phyloP scores from a whole-genome alignment of 2,797 vertebrate species.

The Miichthys miiuy region DNA sequence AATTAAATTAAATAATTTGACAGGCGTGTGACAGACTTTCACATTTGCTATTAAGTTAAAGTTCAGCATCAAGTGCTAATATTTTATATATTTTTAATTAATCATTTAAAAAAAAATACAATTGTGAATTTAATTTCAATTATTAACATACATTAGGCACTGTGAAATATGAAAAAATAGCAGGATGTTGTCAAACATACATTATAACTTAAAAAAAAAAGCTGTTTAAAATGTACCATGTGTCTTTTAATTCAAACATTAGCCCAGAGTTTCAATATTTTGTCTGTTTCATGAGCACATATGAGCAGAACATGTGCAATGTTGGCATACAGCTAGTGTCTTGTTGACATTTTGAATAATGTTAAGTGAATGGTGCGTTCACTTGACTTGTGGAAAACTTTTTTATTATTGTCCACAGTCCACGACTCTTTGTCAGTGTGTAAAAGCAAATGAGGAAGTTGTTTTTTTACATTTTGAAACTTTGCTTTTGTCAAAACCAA shows the following conservation, averaged over 20 bases:
- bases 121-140: too few relatives aligned
- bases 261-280: not conserved
- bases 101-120: too few relatives aligned
- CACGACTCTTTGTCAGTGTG: not conserved
- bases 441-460: not conserved
- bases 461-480: not conserved
- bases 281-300: not conserved
- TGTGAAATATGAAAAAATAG: not conserved
- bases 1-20: not conserved
- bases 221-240: not conserved
- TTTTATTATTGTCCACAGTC: too few relatives aligned
- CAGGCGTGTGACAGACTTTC: slow-evolving; percentile 1
- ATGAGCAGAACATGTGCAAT: not conserved
- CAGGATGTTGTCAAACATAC: not conserved
- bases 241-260: not conserved
- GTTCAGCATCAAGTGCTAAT: not conserved
- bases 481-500: not conserved
- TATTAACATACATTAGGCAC: not conserved
- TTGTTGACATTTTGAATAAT: slow-evolving; percentile 42
- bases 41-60: slow-evolving; percentile 11
- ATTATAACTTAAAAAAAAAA: not conserved
- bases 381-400: slow-evolving; percentile 20
- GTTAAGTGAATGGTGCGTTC: slow-evolving; percentile 53
- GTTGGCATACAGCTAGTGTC: not conserved
- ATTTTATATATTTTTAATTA: not conserved